These are phyloP conservation scores for Pachyseris speciosa DNA, from an alignment of 64 coral and sea anemone genomes.

Conservation along the genomic window DNA sequence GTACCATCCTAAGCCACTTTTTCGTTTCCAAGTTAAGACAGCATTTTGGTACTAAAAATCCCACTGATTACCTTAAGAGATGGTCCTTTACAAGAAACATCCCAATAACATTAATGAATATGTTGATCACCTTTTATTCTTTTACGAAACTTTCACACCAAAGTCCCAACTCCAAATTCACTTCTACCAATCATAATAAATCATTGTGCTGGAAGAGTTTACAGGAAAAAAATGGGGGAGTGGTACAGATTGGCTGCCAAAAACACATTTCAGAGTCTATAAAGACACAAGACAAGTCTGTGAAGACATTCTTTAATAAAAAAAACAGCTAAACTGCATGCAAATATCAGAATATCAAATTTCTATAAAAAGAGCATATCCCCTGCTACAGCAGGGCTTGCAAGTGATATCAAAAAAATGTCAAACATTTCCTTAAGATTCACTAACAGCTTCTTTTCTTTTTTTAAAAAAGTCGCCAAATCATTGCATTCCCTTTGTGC, in stretches of 20 bases:
- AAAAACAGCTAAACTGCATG: constrained; percentile 36
- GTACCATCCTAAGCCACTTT: too few species aligned
- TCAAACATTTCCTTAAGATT: not conserved
- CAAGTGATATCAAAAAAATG: not conserved
- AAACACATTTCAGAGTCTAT: too few species aligned
- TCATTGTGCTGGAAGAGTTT: too few species aligned
- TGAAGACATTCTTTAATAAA: constrained; percentile 26
- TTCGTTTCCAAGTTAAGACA: too few species aligned
- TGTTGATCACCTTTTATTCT: too few species aligned
- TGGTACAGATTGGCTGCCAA: not conserved
- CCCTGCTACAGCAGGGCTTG: not conserved
- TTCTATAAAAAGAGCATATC: constrained; percentile 31
- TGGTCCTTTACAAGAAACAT: too few species aligned
- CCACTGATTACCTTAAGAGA: too few species aligned
- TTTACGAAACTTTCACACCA: too few species aligned
- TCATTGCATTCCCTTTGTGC: not conserved
- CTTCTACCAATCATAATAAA: too few species aligned
- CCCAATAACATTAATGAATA: too few species aligned
- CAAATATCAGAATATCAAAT: constrained; percentile 48
- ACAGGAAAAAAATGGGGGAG: not conserved
- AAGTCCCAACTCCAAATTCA: too few species aligned
- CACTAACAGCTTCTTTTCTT: not conserved
- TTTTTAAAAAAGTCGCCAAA: not conserved
- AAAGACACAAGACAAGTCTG: not conserved
- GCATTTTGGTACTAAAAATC: too few species aligned